Base-by-base conservation (phyloP, 2,113 vertebrate genomes). In the Talpa occidentalis region DNA sequence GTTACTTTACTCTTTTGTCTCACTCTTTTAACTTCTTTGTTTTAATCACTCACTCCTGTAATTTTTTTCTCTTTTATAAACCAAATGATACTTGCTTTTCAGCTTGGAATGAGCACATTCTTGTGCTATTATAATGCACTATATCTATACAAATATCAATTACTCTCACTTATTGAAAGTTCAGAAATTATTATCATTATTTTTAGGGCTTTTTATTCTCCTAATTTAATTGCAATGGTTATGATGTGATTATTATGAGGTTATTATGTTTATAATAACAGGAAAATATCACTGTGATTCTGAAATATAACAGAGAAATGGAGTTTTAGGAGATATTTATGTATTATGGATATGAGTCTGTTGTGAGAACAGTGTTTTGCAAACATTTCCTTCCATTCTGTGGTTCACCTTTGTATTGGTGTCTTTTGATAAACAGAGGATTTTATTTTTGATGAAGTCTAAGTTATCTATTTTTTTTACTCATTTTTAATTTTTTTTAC, bases 191-290 rank as follows among this genome's bases (percentile, higher is more conserved):
- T 52, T 52, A 4, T 52, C 17, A 52, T 52, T 52, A 52, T 52
- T 52, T 49, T 52, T 52, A 52, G 49, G 49, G 49, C 49, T 54
- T 56, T 66, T 82, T 52, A 62, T 74, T 6, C 14, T 70, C 10
- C 47, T 80, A 37, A 24, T 59, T 77, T 54, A 93, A 62, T 37
- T 90, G 10, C 54, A 30, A 80, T 42, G 80, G 54, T 11, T 35
- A 79, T 79, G 60, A 12, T 21, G 64, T 49, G 5, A n/a, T 84
- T 70, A 69, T 80, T 74, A 30, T 28, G 26, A 72, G 32, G 47
- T 72, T 78, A 73, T 70, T 64, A 37, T 44, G 72, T 78, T 92
- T 32, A 82, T 70, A 83, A 37, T 26, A 92, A 82, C 21, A 84
- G 66, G 15, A 72, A 82, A 78, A 72, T 1, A 70, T 67, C 59